Base-by-base conservation (phyloP, 2,888 invertebrate genomes). In the Zelleria hepariella region DNA sequence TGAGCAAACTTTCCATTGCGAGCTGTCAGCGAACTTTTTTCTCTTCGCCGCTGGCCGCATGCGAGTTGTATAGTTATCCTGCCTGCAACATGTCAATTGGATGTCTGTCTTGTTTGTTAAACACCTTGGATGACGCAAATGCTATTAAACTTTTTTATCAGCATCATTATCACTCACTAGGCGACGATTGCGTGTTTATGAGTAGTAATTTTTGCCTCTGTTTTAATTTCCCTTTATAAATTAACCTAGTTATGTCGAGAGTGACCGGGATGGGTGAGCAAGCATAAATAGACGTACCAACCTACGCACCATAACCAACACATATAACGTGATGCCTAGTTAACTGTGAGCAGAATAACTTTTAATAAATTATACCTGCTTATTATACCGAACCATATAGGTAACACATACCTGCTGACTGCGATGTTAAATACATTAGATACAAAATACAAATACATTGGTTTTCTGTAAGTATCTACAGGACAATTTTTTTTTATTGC, bases 131-230 rank as follows among this genome's bases (percentile, higher is more conserved):
- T 51, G 51, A 51, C 51, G 51, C 21, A 51, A 23, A 51, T 20
- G 51, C 23, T 20, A 51, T 51, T 51, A 10, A 51, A 51, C 10
- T 51, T 51, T 49, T 51, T 49, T 51, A 51, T 51, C 51, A 51
- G 2, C 23, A 51, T 51, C 20, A 51, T 51, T 51, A 51, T 51
- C 23, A 20, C 51, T 21, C 23, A 20, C 21, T 62, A 66, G 68
- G 59, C 67, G 64, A 64, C 64, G 71, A 65, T 82, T 67, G 82
- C 82, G 80, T 83, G 82, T 73, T 71, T 71, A 66, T 65, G 66
- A 65, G 71, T 69, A 76, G 72, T 81, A n/a, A n/a, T n/a, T n/a
- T 82, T 77, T 75, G 73, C 72, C 75, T 78, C 75, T 70, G 69
- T 67, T 70, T 72, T 75, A 77, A 80, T 80, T 80, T 80, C 78